These are phyloP conservation scores for Geophilus truncorum DNA, from an alignment of 2,888 invertebrate genomes.

Conservation along the genomic window DNA sequence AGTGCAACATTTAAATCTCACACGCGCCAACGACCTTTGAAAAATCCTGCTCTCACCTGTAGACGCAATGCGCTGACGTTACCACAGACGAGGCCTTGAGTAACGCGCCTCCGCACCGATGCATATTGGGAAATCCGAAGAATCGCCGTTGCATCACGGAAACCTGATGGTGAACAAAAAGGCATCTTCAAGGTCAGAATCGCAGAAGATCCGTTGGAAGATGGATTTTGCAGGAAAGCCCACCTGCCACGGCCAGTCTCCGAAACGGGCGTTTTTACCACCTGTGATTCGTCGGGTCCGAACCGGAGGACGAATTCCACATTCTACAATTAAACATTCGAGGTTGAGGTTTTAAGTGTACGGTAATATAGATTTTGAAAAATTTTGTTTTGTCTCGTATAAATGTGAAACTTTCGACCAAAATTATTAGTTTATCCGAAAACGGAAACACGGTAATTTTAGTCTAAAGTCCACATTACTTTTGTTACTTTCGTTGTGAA, in stretches of 20 bases:
- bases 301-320: constrained; percentile 25
- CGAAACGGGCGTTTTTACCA: not conserved
- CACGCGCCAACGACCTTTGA: constrained; percentile 6
- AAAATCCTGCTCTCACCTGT: constrained; percentile 28
- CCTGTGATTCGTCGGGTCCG: constrained; percentile 28
- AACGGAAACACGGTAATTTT: no score
- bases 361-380: no score
- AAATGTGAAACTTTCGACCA: no score
- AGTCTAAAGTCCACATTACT: no score
- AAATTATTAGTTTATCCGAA: no score
- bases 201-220: not conserved
- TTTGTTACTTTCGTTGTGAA: not conserved
- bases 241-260: constrained; percentile 34
- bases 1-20: not conserved
- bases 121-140: constrained; percentile 8
- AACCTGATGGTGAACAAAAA: constrained; percentile 25
- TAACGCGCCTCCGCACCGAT: constrained; percentile 31
- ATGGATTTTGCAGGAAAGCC: not conserved
- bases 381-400: no score
- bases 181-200: constrained; percentile 12
- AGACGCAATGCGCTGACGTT: constrained; percentile 31
- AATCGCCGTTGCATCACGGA: constrained; percentile 27
- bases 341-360: no score
- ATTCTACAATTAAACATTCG: constrained; percentile 8
- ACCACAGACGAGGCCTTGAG: constrained; percentile 25